These are phyloP conservation scores for Cyprinodon diabolis DNA, from an alignment of 2,797 vertebrate species.

Conservation along the genomic window DNA sequence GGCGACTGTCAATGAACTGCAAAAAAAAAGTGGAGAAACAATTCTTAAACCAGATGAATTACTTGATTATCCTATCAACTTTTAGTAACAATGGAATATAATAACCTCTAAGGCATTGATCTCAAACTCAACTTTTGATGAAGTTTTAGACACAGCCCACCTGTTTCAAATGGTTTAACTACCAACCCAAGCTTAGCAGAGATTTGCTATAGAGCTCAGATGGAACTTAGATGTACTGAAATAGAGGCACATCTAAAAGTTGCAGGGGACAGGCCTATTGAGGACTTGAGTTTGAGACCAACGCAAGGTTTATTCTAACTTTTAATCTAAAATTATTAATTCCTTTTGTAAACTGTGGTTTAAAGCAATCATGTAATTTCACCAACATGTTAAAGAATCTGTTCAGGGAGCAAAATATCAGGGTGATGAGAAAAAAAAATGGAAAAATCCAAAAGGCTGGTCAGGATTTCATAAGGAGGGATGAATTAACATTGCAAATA, in stretches of 20 bases:
- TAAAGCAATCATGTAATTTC: neutral
- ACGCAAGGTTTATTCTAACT: neutral
- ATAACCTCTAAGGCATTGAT: neutral
- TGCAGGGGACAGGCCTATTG: too few relatives aligned
- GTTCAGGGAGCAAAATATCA: neutral
- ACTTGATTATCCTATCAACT: neutral
- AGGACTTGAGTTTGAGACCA: too few relatives aligned
- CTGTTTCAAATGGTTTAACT: too few relatives aligned
- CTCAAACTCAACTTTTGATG: too few relatives aligned
- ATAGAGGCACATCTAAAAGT: too few relatives aligned
- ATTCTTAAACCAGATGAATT: neutral
- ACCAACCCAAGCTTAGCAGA: too few relatives aligned
- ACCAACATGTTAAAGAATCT: neutral
- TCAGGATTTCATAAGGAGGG: neutral
- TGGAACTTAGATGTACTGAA: too few relatives aligned
- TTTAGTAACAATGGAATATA: neutral
- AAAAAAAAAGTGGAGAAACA: neutral
- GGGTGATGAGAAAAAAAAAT: neutral
- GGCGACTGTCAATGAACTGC: conserved; percentile 87
- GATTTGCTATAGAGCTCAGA: too few relatives aligned
- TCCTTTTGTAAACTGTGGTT: neutral
- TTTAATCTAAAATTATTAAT: neutral
- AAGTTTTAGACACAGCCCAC: too few relatives aligned
- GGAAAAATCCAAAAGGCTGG: neutral
- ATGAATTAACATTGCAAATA: neutral